phyloP scores from a whole-genome alignment of 1,140 invertebrate species.

The Magallana gigas region DNA sequence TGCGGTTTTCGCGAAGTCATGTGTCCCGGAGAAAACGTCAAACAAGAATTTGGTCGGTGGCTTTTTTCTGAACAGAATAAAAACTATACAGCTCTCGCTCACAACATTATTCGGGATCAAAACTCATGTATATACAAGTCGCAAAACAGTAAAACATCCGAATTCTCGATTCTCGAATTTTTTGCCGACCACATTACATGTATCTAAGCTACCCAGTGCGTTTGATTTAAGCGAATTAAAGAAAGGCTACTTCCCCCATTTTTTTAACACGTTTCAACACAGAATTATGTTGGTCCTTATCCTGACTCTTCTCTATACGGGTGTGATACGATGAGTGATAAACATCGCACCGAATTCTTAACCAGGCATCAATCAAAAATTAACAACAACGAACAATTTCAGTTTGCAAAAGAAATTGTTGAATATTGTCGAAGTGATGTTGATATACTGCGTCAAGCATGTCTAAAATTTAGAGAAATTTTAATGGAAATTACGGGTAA shows the following conservation, averaged over 20 bases:
- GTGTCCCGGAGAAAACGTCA: constrained; percentile 5
- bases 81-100: background rate
- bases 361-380: constrained; percentile 46
- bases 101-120: constrained; percentile 40
- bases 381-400: constrained; percentile 47
- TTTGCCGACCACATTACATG: constrained; percentile 1
- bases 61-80: constrained; percentile 29
- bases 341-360: background rate
- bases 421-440: constrained; percentile 58
- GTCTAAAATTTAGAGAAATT: constrained; percentile 51
- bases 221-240: constrained; percentile 44
- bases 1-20: constrained; percentile 25
- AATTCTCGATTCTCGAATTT: constrained; percentile 43
- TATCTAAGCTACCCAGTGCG: constrained; percentile 40
- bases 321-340: constrained; percentile 42
- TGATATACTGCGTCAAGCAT: constrained; percentile 54
- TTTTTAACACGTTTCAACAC: constrained; percentile 17
- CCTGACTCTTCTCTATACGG: constrained; percentile 20
- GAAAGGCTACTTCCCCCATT: constrained; percentile 48
- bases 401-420: constrained; percentile 53
- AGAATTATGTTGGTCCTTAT: constrained; percentile 28
- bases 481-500: constrained; percentile 43
- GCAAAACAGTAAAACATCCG: background rate
- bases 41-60: background rate
- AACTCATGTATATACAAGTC: constrained; percentile 47